Evolutionary conservation across 2,797 vertebrate species (phyloP), one percentile per base, ranked within the genome.

Genomic region (Clamator glandarius): DNA sequence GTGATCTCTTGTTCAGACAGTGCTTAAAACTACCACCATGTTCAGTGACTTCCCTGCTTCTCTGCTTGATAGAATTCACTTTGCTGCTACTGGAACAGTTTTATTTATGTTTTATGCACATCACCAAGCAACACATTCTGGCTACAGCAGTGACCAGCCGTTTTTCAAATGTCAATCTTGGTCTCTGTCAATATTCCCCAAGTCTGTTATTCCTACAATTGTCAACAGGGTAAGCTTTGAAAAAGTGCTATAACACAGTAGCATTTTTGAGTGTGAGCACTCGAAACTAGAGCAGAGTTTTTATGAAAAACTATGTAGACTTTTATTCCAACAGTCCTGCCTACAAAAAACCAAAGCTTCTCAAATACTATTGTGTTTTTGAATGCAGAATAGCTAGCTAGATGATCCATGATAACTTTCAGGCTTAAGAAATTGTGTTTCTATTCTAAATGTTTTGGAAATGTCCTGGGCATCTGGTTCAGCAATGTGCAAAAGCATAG

Each of bases 81-180:
- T 39, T 10, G 4, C 26, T 77, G 33, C 16, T 76, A 25, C n/a
- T 59, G 87, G 35, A 88, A 90, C 61, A 55, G 12, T 69, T 87
- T 89, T 81, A 35, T 85, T 90, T 94, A 54, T 84, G 51, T 90
- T 94, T 95, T 93, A 67, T 61, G 39, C 58, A 51, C 14, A 9
- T 13, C 36, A 86, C 42, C 59, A 89, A 85, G 83, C 21, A 79
- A 74, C 20, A 44, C 1, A 86, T 92, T 78, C 29, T 68, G 62
- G 55, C 50, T 84, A 15, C 15, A 87, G 42, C 25, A 72, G 19
- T 14, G 17, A 36, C 26, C 80, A 68, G 74, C 19, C 42, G 31
- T 95, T 95, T 84, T 87, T 94, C 94, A 96, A 72, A 92, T 70
- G 63, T 72, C 78, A 88, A 2, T 29, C 39, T 78, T 92, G 52